Percentiles rank a stretch among this genome's conserved stretches.
phyloP scores from a whole-genome alignment of 2,113 vertebrate species.

The Geococcyx californianus region DNA sequence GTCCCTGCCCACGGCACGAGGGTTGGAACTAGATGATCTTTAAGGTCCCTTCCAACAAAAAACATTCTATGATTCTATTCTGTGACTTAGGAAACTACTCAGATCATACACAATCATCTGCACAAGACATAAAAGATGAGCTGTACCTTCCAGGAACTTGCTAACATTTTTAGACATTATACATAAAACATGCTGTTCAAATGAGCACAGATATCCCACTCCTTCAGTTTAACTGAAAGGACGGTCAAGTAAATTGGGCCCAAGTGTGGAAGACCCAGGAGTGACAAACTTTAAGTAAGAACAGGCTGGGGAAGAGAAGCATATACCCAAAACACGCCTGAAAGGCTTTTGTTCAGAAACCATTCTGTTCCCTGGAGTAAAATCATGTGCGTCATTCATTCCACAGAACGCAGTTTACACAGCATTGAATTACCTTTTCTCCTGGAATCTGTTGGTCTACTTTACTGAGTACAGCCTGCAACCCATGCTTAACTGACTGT shows the following conservation, averaged over 20 bases:
- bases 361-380: not conserved
- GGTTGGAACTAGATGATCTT: too few relatives aligned
- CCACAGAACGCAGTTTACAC: not conserved
- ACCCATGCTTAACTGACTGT: rapidly evolving
- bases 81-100: not conserved
- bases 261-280: not conserved
- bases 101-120: not conserved
- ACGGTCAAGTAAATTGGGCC: not conserved
- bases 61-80: too few relatives aligned
- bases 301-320: not conserved
- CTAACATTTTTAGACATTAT: not conserved
- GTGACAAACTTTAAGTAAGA: not conserved
- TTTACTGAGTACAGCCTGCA: not conserved
- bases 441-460: not conserved
- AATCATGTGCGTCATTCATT: not conserved
- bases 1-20: too few relatives aligned
- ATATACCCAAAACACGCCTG: not conserved
- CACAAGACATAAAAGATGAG: not conserved
- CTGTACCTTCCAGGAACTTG: not conserved
- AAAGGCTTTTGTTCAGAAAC: not conserved
- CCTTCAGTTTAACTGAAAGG: not conserved
- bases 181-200: not conserved
- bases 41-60: too few relatives aligned
- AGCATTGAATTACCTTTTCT: not conserved
- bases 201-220: not conserved